phyloP scores from a whole-genome alignment of 2,888 invertebrate species.

The Caprella mutica region DNA sequence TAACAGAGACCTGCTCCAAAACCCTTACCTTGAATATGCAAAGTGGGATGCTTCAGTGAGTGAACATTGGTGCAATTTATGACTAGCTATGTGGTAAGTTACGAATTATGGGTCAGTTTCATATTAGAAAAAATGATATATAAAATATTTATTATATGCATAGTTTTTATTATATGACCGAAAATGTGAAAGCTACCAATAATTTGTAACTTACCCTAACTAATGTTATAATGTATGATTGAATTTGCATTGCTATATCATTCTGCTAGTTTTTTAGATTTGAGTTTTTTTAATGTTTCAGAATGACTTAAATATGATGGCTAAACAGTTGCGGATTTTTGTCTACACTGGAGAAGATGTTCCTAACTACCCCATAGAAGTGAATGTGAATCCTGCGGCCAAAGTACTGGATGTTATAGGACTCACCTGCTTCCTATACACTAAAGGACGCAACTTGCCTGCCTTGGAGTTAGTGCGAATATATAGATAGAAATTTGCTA shows the following conservation, averaged over 20 bases:
- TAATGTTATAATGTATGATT: too few relatives aligned
- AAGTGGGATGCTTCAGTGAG: conserved; percentile 72
- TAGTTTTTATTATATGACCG: too few relatives aligned
- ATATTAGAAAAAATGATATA: too few relatives aligned
- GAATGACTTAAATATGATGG: conserved; percentile 61
- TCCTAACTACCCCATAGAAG: conserved; percentile 70
- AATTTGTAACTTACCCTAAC: too few relatives aligned
- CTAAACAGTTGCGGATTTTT: conserved; percentile 77
- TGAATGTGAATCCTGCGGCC: conserved; percentile 59
- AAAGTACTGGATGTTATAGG: conserved; percentile 85
- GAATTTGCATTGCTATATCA: too few relatives aligned
- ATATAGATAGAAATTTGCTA: too few relatives aligned
- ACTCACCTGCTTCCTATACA: conserved; percentile 61
- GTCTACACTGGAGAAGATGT: conserved; percentile 55
- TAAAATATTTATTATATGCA: too few relatives aligned
- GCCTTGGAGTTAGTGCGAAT: conserved; percentile 41
- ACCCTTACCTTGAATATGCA: conserved; percentile 79
- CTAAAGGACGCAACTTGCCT: conserved; percentile 50
- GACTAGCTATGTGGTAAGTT: too few relatives aligned
- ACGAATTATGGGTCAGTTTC: too few relatives aligned
- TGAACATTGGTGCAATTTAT: neutral
- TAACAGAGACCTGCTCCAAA: conserved; percentile 42
- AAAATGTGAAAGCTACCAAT: too few relatives aligned
- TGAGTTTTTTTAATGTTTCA: conserved; percentile 34
- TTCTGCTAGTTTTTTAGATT: too few relatives aligned